These are phyloP conservation scores for Leptodactylus fallax DNA, from an alignment of 2,797 vertebrate species.

Conservation along the genomic window DNA sequence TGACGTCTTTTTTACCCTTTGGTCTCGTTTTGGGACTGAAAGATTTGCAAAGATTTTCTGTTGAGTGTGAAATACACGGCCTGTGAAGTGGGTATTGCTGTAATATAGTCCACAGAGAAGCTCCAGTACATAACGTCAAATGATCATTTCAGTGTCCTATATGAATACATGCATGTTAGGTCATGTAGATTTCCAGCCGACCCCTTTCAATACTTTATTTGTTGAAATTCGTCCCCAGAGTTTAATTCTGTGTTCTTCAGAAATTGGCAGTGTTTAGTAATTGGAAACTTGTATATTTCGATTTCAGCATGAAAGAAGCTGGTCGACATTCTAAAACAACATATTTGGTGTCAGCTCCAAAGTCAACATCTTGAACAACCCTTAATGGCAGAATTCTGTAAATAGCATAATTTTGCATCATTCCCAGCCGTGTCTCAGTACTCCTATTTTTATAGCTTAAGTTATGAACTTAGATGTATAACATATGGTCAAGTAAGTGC, in stretches of 20 bases:
- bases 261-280: slow-evolving; percentile 58
- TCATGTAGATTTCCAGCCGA: background rate
- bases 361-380: slow-evolving; percentile 42
- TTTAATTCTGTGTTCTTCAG: slow-evolving; percentile 43
- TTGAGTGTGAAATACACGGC: background rate
- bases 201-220: slow-evolving; percentile 49
- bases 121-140: background rate
- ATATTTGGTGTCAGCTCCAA: slow-evolving; percentile 53
- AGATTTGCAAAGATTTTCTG: too few species aligned
- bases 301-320: slow-evolving; percentile 50
- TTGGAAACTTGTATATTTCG: slow-evolving; percentile 54
- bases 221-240: slow-evolving; percentile 44
- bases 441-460: slow-evolving; percentile 45
- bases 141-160: background rate
- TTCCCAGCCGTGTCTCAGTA: slow-evolving; percentile 28
- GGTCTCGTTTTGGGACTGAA: too few species aligned
- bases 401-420: slow-evolving; percentile 32
- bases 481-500: slow-evolving; percentile 32
- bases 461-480: slow-evolving; percentile 18
- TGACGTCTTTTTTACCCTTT: background rate
- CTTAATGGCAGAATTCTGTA: slow-evolving; percentile 50
- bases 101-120: background rate
- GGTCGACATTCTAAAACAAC: slow-evolving; percentile 53
- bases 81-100: background rate
- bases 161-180: background rate